phyloP scores from a whole-genome alignment of 1,140 invertebrate species.

The Fopius arisanus region DNA sequence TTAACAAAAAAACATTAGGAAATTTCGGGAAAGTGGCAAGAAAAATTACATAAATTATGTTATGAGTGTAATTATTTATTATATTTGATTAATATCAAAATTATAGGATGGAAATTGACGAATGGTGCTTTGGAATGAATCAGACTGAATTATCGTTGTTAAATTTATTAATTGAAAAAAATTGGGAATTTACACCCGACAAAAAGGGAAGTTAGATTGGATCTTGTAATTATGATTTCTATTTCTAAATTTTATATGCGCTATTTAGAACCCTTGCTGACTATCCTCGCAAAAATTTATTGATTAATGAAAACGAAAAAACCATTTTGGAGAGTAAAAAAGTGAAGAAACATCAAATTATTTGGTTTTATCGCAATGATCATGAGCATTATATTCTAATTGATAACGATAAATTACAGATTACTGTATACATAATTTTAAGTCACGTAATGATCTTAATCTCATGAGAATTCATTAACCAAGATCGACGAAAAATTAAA shows the following conservation, averaged over 20 bases:
- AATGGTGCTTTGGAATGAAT: slow-evolving; percentile 63
- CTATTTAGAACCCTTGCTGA: neutral
- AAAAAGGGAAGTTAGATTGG: neutral
- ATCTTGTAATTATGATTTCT: slow-evolving; percentile 2
- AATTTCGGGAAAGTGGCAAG: slow-evolving; percentile 24
- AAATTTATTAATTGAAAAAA: slow-evolving; percentile 45
- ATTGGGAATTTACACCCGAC: slow-evolving; percentile 37
- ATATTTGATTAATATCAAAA: slow-evolving; percentile 4
- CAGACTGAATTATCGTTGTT: slow-evolving; percentile 64
- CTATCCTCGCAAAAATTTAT: neutral
- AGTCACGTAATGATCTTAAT: neutral
- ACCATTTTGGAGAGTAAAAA: neutral
- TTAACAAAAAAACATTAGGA: neutral
- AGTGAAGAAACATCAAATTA: slow-evolving; percentile 24
- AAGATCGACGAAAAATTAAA: neutral
- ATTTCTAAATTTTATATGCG: slow-evolving; percentile 16
- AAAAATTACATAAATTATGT: slow-evolving; percentile 8
- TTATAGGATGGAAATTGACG: slow-evolving; percentile 20
- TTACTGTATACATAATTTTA: neutral
- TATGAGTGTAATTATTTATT: slow-evolving; percentile 17
- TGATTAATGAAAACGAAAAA: neutral
- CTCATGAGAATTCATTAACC: neutral
- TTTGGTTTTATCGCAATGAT: neutral
- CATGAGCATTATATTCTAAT: neutral
- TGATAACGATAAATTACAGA: no score